Evolutionary conservation across 1,140 invertebrate species (phyloP).

Genomic region (Arctopsyche grandis): DNA sequence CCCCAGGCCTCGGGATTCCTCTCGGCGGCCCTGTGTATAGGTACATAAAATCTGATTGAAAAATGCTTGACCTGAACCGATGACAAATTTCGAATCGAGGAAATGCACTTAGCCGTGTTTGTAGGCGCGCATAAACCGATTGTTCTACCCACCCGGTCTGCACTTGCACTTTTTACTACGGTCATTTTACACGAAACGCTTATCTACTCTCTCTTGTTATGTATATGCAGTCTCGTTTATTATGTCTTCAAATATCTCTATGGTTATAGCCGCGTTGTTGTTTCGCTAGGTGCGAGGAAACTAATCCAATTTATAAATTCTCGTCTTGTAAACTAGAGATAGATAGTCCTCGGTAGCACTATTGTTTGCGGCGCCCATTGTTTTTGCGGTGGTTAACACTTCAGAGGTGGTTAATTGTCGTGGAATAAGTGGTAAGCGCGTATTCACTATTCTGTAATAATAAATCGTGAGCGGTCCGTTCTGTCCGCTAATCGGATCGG

Average conservation of each 20-base stretch:
- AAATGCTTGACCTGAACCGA: no score
- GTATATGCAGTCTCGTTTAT: not conserved
- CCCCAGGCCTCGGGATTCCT: no score
- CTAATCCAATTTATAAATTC: constrained; percentile 26
- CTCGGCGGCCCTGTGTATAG: no score
- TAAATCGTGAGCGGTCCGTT: no score
- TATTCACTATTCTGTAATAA: not conserved
- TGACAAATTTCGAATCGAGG: no score
- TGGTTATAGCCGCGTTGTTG: not conserved
- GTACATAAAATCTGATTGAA: no score
- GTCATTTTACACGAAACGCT: constrained; percentile 16
- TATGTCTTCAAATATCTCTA: constrained; percentile 23
- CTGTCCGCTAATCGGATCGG: no score
- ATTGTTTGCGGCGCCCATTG: constrained; percentile 43
- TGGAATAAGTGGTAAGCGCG: constrained; percentile 29
- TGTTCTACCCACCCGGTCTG: no score
- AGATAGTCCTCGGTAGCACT: constrained; percentile 42
- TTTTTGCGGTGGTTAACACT: constrained; percentile 30
- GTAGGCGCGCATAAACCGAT: no score
- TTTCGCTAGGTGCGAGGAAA: not conserved
- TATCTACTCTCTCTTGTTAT: constrained; percentile 1
- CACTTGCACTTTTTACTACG: no score
- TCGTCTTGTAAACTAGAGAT: constrained; percentile 24
- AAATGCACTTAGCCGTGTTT: no score
- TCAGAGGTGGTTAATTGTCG: constrained; percentile 47